Percentiles rank a stretch among this genome's conserved stretches.
These are phyloP conservation scores for Buteo buteo DNA, from an alignment of 2,113 vertebrate genomes.

Conservation along the genomic window DNA sequence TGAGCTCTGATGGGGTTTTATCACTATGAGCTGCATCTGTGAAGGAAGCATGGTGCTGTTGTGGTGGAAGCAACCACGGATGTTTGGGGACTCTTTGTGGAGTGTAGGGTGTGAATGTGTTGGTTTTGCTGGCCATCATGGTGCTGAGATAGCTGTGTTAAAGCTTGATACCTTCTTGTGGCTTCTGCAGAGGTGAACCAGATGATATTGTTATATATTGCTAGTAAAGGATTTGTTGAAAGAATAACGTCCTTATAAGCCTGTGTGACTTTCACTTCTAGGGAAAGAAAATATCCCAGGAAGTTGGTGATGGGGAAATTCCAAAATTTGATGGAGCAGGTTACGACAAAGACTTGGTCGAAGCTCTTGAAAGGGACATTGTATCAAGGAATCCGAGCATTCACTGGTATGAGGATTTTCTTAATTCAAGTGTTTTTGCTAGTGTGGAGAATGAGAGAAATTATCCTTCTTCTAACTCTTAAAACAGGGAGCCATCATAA, in stretches of 20 bases:
- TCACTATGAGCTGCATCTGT: not conserved
- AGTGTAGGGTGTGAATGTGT: not conserved
- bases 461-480: not conserved
- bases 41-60: not conserved
- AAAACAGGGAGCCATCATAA: not conserved
- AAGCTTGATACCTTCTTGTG: not conserved
- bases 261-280: constrained; percentile 50
- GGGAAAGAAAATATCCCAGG: constrained; percentile 83
- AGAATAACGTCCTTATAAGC: not conserved
- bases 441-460: not conserved
- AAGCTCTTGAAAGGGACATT: constrained; percentile 94
- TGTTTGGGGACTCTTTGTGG: not conserved
- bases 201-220: not conserved
- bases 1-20: not conserved
- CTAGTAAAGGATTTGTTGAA: not conserved
- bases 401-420: constrained; percentile 82
- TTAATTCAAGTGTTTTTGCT: not conserved
- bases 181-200: not conserved
- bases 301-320: constrained; percentile 81
- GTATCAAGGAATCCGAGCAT: constrained; percentile 94
- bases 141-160: not conserved
- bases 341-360: constrained; percentile 90
- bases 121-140: not conserved
- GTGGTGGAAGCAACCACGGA: not conserved
- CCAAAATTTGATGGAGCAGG: constrained; percentile 90